Evolutionary conservation across 1,140 invertebrate species (phyloP), one percentile per base, ranked within the genome.

Genomic region (Battus philenor): DNA sequence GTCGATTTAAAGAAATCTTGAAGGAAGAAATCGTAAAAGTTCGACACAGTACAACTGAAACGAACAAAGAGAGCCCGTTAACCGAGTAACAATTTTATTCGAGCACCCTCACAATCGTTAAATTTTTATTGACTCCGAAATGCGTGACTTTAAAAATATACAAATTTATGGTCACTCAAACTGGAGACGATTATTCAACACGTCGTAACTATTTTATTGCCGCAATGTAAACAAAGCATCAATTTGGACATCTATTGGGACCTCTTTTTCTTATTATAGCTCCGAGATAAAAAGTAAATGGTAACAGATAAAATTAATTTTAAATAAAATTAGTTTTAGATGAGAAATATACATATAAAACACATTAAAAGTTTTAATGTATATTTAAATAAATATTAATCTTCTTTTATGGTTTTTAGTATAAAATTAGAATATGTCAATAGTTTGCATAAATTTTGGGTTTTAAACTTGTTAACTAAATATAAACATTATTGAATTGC

Each of bases 81-180:
- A 72, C 70, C 52, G 45, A 52, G 34, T 59, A 73, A 79, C 72
- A 69, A 66, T 80, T 77, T 75, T 69, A 81, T 80, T 69, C 54
- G 47, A 51, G 72, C 68, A 70, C 81, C 76, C 81, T 78, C 65
- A 50, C 56, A 69, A 65, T 79, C 81, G 78, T 85, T 80, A 85
- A 85, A 81, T 67, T 81, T 82, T 85, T 85, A 85, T 82, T 71
- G 75, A 78, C 77, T 82, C 59, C 64, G 65, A 81, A 85, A 74
- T 70, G 66, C 69, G 71, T 65, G 68, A 79, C 78, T 81, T 84
- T 85, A 74, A 85, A 85, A 82, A 85, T 77, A 82, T 66, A 82
- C 76, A 85, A 85, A 85, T 85, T 81, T 85, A 82, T 73, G 75
- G 78, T 81, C 76, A 82, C 78, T 82, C 74, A 71, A 72, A 75